Conservation (phyloP, 2,797 vertebrate genomes). For the Pantherophis vulpinus region DNA sequence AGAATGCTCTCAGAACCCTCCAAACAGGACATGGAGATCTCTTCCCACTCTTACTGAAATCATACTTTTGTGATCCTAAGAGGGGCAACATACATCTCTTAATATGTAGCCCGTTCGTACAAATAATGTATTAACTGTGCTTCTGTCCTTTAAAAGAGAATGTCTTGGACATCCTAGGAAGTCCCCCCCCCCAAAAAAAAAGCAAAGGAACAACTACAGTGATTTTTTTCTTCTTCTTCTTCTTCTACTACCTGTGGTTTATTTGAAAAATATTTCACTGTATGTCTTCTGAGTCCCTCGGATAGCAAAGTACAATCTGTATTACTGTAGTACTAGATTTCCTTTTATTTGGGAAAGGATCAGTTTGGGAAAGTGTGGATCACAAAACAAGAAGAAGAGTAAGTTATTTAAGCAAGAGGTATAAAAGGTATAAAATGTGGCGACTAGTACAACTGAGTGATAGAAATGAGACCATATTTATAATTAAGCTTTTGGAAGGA, state of each 20-base stretch:
- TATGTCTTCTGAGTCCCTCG: background rate
- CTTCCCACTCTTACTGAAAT: background rate
- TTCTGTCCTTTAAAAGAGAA: background rate
- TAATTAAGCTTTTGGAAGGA: background rate
- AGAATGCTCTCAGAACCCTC: background rate
- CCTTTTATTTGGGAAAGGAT: background rate
- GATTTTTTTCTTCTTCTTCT: background rate
- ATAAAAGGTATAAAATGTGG: background rate
- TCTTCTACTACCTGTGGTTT: background rate
- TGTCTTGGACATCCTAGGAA: background rate
- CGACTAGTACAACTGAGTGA: background rate
- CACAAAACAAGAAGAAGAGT: background rate
- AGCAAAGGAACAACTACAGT: background rate
- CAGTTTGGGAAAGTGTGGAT: background rate
- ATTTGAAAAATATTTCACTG: background rate
- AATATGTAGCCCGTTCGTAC: too few species aligned
- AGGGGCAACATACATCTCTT: background rate
- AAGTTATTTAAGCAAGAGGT: background rate
- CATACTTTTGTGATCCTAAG: background rate
- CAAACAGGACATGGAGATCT: background rate
- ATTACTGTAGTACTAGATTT: background rate
- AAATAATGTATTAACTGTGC: background rate
- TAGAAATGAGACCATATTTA: background rate
- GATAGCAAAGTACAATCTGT: background rate
- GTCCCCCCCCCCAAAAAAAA: too few species aligned